phyloP scores from a whole-genome alignment of 53 echinoderm and acorn worm species.

The Stichopus horrens region DNA sequence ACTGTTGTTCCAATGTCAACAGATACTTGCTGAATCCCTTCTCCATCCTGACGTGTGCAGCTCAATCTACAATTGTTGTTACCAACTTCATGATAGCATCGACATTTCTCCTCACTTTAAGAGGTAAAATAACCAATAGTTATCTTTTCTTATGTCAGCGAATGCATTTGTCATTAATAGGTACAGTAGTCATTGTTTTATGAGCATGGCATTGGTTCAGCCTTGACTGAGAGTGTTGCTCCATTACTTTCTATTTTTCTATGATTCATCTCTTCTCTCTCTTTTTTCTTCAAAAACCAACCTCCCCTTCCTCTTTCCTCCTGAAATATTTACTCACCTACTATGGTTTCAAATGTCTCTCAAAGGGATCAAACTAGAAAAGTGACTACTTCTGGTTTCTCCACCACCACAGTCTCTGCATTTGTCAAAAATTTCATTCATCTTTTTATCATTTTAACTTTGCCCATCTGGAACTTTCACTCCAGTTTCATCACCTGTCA shows the following conservation, averaged over 20 bases:
- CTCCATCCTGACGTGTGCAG: conserved; percentile 90
- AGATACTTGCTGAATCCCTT: conserved; percentile 93
- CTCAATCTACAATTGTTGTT: conserved; percentile 78
- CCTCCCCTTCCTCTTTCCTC: no score
- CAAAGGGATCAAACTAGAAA: no score
- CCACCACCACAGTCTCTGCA: no score
- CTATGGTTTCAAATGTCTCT: no score
- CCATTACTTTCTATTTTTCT: neutral
- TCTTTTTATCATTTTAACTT: no score
- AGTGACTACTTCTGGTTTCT: no score
- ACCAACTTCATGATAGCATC: conserved; percentile 76
- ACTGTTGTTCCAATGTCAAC: conserved; percentile 3
- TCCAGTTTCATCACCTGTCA: no score
- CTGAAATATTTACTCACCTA: no score
- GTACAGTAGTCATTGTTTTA: neutral
- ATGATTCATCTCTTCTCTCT: no score
- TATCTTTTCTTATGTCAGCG: neutral
- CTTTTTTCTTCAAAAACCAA: no score
- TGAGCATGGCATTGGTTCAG: neutral
- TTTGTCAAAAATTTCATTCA: no score
- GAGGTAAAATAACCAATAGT: conserved; percentile 57
- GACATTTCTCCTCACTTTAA: conserved; percentile 80
- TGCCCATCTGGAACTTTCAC: no score
- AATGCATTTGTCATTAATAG: neutral
- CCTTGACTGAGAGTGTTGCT: neutral